A percentile compares a stretch with the other conserved stretches of the same genome.
Evolutionary conservation across 2,113 vertebrate species (phyloP).

Genomic region (Corythornis madagascariensis): DNA sequence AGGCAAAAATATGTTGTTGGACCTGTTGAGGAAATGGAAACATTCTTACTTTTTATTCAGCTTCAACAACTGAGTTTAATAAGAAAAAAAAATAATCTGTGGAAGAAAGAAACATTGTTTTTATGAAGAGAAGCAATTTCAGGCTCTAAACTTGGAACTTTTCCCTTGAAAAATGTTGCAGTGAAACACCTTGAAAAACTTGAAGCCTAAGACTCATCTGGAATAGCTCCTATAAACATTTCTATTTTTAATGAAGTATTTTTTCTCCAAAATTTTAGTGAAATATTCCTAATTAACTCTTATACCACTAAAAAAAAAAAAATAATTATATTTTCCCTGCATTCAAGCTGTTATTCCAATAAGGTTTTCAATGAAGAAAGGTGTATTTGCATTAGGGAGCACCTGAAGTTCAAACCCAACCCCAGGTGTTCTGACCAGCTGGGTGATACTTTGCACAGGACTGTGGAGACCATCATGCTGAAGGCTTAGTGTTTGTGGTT

Average conservation of each 20-base stretch:
- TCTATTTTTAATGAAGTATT: background rate
- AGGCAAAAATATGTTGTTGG: background rate
- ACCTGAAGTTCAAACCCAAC: background rate
- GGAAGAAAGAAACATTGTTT: constrained; percentile 47
- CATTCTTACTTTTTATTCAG: background rate
- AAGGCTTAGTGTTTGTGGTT: background rate
- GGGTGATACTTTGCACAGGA: background rate
- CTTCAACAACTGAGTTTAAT: background rate
- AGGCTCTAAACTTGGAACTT: background rate
- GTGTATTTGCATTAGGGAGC: background rate
- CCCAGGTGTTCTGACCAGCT: background rate
- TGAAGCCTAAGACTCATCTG: background rate
- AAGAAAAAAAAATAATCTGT: background rate
- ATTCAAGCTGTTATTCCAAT: background rate
- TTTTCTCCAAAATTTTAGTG: background rate
- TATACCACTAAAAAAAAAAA: background rate
- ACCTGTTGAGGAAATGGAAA: background rate
- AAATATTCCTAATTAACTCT: background rate
- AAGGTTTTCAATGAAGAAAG: background rate
- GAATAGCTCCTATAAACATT: background rate
- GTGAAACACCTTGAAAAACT: background rate
- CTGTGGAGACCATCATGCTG: background rate
- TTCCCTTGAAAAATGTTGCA: background rate
- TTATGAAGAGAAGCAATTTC: background rate
- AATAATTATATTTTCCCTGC: background rate